Conservation (phyloP, 2,797 vertebrate genomes). For the Sebastes melanostomus region DNA sequence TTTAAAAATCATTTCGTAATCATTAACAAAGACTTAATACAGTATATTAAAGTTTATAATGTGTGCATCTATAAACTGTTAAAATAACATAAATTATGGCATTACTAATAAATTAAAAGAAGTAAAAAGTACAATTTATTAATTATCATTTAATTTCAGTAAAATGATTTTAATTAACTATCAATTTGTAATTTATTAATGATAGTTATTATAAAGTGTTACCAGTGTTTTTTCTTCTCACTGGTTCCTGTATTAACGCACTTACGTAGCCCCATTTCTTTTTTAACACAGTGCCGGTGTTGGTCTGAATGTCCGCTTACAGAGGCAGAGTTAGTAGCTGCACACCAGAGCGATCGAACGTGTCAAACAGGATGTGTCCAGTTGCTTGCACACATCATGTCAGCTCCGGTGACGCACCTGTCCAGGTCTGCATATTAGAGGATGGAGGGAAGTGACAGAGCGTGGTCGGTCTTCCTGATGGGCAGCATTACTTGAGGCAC, state of each 20-base stretch:
- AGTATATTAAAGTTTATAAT: too few relatives aligned
- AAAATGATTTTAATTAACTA: too few relatives aligned
- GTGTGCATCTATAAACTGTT: too few relatives aligned
- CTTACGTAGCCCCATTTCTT: background rate
- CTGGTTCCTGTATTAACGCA: background rate
- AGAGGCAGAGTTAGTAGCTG: background rate
- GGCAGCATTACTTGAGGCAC: background rate
- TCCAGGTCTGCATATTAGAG: background rate
- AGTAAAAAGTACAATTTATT: too few relatives aligned
- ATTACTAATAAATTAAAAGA: rapidly evolving
- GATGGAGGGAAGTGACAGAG: background rate
- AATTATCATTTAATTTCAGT: too few relatives aligned
- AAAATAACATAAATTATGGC: too few relatives aligned
- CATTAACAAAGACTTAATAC: too few relatives aligned
- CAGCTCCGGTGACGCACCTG: too few relatives aligned
- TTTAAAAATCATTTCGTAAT: too few relatives aligned
- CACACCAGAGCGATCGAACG: too few relatives aligned
- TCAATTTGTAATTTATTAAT: too few relatives aligned
- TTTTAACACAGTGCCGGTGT: background rate
- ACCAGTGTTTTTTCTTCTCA: background rate
- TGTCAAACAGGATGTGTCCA: background rate
- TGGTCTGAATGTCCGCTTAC: background rate
- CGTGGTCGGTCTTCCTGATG: background rate
- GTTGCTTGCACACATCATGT: background rate
- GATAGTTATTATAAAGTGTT: too few relatives aligned